Base-by-base conservation (phyloP, 2,113 vertebrate genomes). In the Fulica atra region DNA sequence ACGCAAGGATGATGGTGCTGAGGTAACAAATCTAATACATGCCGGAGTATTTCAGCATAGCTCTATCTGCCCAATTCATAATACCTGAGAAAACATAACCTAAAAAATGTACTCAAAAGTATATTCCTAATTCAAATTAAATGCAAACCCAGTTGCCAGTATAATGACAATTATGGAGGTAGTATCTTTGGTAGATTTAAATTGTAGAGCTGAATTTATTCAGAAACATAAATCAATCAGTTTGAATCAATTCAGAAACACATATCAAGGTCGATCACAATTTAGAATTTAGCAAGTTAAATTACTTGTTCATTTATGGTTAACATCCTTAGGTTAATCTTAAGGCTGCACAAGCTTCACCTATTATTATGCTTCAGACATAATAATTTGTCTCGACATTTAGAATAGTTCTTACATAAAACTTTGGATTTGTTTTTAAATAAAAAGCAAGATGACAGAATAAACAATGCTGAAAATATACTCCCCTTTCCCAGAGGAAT, bases 271-370 rank as follows among this genome's bases (percentile, higher is more conserved):
- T 93, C 66, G 93, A 82, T 56, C 68, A 71, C 21, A 84, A 81
- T 46, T 74, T 51, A 64, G 40, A 95, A 84, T 77, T 72, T 46
- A 93, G 20, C 40, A 86, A 79, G 91, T 89, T 21, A 81, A 88
- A 90, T 92, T 79, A 86, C n/a, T 83, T 90, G 59, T 81, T 93
- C 42, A 53, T 88, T 88, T 95, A 68, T 24, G 7, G 61, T 72
- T 92, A 90, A 84, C 53, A 68, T 84, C 77, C 82, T 61, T 48
- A 54, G 65, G 59, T 92, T 86, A 84, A 78, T 92, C 69, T 84
- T 84, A 92, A 82, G 54, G 71, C 71, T 86, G 79, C 60, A 31
- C 74, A 92, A 86, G 16, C 50, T 89, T 95, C 95, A 96, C 82
- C 59, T 31, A 81, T 15, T 86, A 61, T 81, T 70, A 86, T 14